Base-by-base conservation (phyloP, 1,140 invertebrate species). In the Diorhabda elongata region DNA sequence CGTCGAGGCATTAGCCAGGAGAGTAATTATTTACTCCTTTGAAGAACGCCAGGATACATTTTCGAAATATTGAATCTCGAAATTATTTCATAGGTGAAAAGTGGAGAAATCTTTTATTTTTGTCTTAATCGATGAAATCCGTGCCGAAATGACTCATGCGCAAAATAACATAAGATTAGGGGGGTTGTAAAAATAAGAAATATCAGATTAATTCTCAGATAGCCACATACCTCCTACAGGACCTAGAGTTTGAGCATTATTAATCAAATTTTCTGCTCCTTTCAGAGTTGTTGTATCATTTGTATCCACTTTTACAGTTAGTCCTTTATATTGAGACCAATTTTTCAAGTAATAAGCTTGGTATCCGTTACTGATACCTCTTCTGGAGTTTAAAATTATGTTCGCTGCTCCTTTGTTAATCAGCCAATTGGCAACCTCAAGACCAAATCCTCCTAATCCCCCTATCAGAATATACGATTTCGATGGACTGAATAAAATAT, bases 371-470 rank as follows among this genome's bases (percentile, higher is more conserved):
- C 87, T 88, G 5, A 97, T 84, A 9, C 95, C 95, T 44, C 90
- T 91, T 62, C 97, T 86, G 7, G 94, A 96, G 6, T 93, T 95
- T 0, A 98, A 83, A n/a, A 98, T 86, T 44, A 99, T 83, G 66
- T 90, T 87, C 58, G 85, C 89, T 3, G 92, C 95, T 5, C 96
- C 96, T 59, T 95, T 87, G 9, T 84, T 81, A 5, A 96, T 87
- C 76, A 98, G 81, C 96, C 96, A 99, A 68, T 95, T 86, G 41
- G 90, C 88, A 61, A 99, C 82, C 82, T 98, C 96, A n/a, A 98
- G 83, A 58, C 96, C 97, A 81, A 99, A 95, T 8, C 96, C 97
- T 69, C 97, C 97, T 2, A 98, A 85, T 72, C 96, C 96, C 63
- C 96, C 90, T 70, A 87, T 89, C 11, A 98, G 84, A 5, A 98